Evolutionary conservation across 2,888 invertebrate genomes (phyloP), one percentile per base, ranked within the genome.

Genomic region (Parapristionchus giblindavisi): DNA sequence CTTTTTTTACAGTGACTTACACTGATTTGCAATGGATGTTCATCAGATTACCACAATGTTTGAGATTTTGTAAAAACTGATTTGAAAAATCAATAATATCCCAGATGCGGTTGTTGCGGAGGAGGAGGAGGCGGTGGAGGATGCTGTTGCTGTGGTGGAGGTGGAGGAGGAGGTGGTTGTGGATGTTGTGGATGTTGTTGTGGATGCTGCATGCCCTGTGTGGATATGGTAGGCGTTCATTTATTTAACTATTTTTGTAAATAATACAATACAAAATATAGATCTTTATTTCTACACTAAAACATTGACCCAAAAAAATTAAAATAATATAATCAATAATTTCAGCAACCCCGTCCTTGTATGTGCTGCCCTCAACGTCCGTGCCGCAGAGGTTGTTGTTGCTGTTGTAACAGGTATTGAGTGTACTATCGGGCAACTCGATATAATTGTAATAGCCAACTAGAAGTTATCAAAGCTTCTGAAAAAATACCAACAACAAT

Each of bases 341-440:
- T 56, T 36, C 71, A 71, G 71, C 71, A 71, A 56, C 71, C 71
- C 0, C 71, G 58, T 11, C 71, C 71, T 14, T 71, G 71, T 40
- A 54, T 71, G 56, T 71, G 71, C 40, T 71, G 71, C 40, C 71
- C 71, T 2, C 71, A 71, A 27, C 56, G 71, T 1, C 40, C 38
- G 11, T 21, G 11, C n/a, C 58, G 38, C 58, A 21, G 71, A 1
- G 40, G 71, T 40, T 71, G 71, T 27, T 29, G 56, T 24, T 71
- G 71, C 40, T 56, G 56, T 40, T 71, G 71, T 27, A 6, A 21
- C n/a, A 32, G 21, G n/a, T 40, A 40, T 24, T 63, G 14, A 63
- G 40, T 24, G 38, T 17, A 17, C 43, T 43, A 43, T 43, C 43
- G 43, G 43, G 43, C 43, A 43, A 14, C 17, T 43, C 43, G 11